These are phyloP conservation scores for Desoria tigrina DNA, from an alignment of 2,888 invertebrate genomes.

Conservation along the genomic window DNA sequence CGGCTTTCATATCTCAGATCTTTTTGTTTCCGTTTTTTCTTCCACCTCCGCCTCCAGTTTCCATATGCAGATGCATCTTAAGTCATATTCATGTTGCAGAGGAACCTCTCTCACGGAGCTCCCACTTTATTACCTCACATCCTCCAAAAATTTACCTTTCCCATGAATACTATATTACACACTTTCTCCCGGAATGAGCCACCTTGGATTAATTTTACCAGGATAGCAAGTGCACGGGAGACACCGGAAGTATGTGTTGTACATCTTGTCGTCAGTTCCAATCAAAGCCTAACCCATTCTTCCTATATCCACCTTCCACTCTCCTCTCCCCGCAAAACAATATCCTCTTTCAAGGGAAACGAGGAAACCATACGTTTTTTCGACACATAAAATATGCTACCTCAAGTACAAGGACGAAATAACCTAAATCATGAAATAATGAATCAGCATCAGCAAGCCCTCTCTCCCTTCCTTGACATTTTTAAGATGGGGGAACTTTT, in stretches of 20 bases:
- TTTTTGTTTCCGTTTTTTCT: background rate
- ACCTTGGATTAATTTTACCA: slow-evolving; percentile 5
- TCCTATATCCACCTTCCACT: too few relatives aligned
- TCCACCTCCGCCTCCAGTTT: background rate
- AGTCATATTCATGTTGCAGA: background rate
- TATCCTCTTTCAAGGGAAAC: too few relatives aligned
- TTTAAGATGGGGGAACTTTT: too few relatives aligned
- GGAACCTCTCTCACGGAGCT: background rate
- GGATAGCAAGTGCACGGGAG: background rate
- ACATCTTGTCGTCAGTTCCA: background rate
- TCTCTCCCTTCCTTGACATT: too few relatives aligned
- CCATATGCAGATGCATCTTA: slow-evolving; percentile 1
- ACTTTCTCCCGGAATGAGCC: slow-evolving; percentile 1
- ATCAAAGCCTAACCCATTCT: too few relatives aligned
- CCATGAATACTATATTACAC: slow-evolving; percentile 23
- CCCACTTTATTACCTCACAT: slow-evolving; percentile 14
- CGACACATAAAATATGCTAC: too few relatives aligned
- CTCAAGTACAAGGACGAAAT: too few relatives aligned
- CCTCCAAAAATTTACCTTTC: slow-evolving; percentile 13
- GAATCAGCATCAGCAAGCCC: too few relatives aligned
- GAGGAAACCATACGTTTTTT: too few relatives aligned
- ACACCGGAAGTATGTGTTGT: too few relatives aligned
- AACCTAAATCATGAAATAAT: too few relatives aligned
- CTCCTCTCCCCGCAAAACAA: too few relatives aligned
- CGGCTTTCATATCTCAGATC: background rate